Evolutionary conservation across 1,140 invertebrate species (phyloP).

Genomic region (Trachelipus rathkii): DNA sequence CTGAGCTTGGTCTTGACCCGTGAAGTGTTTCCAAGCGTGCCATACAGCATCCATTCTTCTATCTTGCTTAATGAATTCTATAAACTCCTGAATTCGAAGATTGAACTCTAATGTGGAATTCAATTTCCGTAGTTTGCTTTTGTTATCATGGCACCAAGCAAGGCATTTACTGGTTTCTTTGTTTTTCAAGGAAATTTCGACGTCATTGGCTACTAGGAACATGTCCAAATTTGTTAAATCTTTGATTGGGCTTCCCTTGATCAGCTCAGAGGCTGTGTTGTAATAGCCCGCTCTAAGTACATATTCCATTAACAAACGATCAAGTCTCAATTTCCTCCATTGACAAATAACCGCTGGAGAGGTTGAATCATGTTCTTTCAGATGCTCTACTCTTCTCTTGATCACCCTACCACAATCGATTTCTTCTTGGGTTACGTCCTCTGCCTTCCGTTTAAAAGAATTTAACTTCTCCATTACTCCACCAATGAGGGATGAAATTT

Average conservation of each 20-base stretch:
- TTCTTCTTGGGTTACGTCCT: conserved; percentile 87
- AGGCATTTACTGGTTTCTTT: conserved; percentile 83
- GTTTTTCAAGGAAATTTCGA: conserved; percentile 61
- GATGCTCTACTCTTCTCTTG: conserved; percentile 84
- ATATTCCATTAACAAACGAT: conserved; percentile 94
- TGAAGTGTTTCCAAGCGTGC: conserved; percentile 90
- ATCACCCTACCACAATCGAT: conserved; percentile 77
- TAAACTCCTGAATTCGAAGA: conserved; percentile 88
- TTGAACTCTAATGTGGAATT: conserved; percentile 88
- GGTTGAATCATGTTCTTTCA: conserved; percentile 69
- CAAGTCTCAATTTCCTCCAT: conserved; percentile 82
- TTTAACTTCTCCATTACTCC: conserved; percentile 85
- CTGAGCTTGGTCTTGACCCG: conserved; percentile 78
- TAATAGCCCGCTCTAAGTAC: conserved; percentile 94
- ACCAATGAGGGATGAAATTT: conserved; percentile 74
- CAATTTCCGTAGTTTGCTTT: conserved; percentile 89
- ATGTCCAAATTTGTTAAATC: conserved; percentile 91
- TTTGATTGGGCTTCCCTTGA: conserved; percentile 73
- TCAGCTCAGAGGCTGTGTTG: conserved; percentile 76
- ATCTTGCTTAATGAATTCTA: conserved; percentile 85
- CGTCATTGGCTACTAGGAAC: conserved; percentile 79
- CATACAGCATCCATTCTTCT: conserved; percentile 81
- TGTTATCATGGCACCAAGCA: conserved; percentile 96
- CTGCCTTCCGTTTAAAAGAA: conserved; percentile 87
- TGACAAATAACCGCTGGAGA: conserved; percentile 44